Evolutionary conservation across 2,888 invertebrate genomes (phyloP), one percentile per base, ranked within the genome.

Genomic region (Tenodera sinensis): DNA sequence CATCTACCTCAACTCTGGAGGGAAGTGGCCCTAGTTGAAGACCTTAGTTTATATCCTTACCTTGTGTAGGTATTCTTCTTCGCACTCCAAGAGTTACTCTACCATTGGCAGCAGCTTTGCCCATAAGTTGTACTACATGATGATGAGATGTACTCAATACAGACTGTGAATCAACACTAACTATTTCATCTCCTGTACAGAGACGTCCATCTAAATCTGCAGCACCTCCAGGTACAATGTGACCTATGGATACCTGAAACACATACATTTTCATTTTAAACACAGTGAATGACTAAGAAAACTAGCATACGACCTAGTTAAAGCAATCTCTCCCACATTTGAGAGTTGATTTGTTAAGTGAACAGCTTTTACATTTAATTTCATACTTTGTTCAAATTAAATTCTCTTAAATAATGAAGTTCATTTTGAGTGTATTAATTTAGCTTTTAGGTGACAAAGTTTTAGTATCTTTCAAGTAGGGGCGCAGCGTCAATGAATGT

Each of bases 181-280:
- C 96, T 90, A 99, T 97, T 93, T 99, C 96, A 93, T 99, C 99
- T 0, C 98, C 98, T 0, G 98, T 97, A 83, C 96, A 96, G 88
- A 99, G 95, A 83, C 98, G 95, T 0, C 98, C 98, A 94, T 99
- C 99, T 85, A 97, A 93, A 93, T 97, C 97, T 2, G 98, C 99
- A 2, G 99, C 97, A 4, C 99, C 99, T 34, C 98, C 98, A 1
- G 98, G 97, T 88, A 99, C 99, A 91, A 99, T 98, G 93, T 98
- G 98, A 3, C 99, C 99, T 47, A 99, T 98, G 15, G 98, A 98
- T 90, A 99, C 96, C 95, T 96, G 93, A 91, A 92, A 91, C 87
- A 89, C 88, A 85, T 28, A 89, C 89, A 85, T 34, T 88, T 90
- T 42, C 0, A 28, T n/a, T 81, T 28, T 86, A 42, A 85, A 42